A percentile compares a stretch with the other conserved stretches of the same genome.
Evolutionary conservation across 2,797 vertebrate genomes (phyloP).

Genomic region (Anomalospiza imberbis): DNA sequence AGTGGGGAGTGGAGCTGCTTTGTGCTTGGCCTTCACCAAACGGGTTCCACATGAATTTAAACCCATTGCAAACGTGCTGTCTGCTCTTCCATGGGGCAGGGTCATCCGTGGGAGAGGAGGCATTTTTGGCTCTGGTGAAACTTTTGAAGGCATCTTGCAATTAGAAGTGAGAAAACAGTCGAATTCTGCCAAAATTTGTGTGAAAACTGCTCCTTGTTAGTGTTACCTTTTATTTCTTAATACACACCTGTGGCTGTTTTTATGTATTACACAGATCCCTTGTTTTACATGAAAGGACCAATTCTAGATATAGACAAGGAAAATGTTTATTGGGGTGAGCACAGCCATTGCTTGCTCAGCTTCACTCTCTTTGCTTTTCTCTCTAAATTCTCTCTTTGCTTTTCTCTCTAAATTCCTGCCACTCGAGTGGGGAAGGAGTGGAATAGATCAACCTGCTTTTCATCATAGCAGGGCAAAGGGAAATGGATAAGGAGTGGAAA

Average conservation of each 20-base stretch:
- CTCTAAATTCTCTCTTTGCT: not conserved
- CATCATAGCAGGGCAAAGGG: not conserved
- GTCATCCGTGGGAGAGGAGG: not conserved
- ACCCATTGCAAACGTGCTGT: not conserved
- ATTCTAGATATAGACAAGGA: not conserved
- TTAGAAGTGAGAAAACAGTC: not conserved
- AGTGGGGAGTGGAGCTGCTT: constrained; percentile 7
- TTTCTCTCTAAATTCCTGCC: not conserved
- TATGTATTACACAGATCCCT: not conserved
- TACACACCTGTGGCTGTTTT: not conserved
- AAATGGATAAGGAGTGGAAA: not conserved
- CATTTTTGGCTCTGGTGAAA: not conserved
- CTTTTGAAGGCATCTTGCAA: not conserved
- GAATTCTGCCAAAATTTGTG: not conserved
- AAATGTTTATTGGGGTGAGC: not conserved
- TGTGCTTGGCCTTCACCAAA: constrained; percentile 4
- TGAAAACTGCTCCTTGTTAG: not conserved
- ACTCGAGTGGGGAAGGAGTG: not conserved
- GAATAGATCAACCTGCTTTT: not conserved
- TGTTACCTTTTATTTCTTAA: not conserved
- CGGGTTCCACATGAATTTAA: constrained; percentile 22
- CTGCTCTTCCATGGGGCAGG: not conserved
- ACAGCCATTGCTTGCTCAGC: not conserved
- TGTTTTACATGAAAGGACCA: not conserved
- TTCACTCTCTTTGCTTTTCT: not conserved